These are phyloP conservation scores for Macrophya alboannulata DNA, from an alignment of 2,888 invertebrate genomes.

Conservation along the genomic window DNA sequence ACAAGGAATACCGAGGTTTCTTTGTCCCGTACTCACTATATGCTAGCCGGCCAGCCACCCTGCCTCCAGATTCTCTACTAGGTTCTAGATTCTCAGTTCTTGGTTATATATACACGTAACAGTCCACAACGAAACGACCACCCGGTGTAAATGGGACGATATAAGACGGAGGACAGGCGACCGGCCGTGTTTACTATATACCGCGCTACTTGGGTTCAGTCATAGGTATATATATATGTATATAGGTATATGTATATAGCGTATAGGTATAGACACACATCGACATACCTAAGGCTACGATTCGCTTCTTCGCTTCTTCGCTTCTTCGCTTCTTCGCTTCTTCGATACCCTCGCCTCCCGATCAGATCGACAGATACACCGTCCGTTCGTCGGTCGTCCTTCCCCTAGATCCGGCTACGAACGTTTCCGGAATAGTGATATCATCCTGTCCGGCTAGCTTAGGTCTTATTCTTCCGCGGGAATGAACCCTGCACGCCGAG, in stretches of 20 bases:
- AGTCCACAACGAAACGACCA: constrained; percentile 54
- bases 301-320: constrained; percentile 36
- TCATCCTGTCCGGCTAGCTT: constrained; percentile 8
- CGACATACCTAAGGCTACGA: neutral
- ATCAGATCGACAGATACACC: constrained; percentile 49
- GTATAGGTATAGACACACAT: neutral
- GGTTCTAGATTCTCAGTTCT: neutral
- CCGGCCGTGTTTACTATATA: constrained; percentile 10
- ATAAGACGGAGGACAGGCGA: constrained; percentile 42
- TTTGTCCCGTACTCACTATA: constrained; percentile 30
- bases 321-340: constrained; percentile 18
- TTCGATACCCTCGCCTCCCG: constrained; percentile 39
- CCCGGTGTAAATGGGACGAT: constrained; percentile 65
- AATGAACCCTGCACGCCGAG: neutral
- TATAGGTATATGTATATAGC: neutral
- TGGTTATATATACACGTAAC: constrained; percentile 1
- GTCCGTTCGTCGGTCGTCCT: constrained; percentile 14
- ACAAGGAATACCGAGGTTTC: constrained; percentile 35
- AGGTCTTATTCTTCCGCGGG: constrained; percentile 17
- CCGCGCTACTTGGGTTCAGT: neutral
- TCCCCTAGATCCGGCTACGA: constrained; percentile 7
- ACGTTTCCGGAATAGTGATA: constrained; percentile 53
- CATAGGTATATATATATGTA: neutral
- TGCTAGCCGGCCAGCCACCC: constrained; percentile 2
- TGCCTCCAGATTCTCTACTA: neutral